phyloP scores from a whole-genome alignment of 2,888 invertebrate species.

The Prosopocoilus inquinatus region DNA sequence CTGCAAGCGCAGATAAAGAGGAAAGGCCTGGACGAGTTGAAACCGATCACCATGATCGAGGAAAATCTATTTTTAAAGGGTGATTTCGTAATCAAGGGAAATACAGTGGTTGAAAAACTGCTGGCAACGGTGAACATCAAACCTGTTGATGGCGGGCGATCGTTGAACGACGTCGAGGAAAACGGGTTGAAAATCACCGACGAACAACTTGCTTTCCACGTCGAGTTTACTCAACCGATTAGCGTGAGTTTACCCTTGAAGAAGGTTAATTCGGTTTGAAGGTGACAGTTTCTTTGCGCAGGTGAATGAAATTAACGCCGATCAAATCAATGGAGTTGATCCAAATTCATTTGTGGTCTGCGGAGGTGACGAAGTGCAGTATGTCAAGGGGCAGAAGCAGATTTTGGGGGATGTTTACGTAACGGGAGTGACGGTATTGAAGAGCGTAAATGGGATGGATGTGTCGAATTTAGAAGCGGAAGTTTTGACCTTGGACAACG shows the following conservation, averaged over 20 bases:
- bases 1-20: slow-evolving; percentile 52
- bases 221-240: slow-evolving; percentile 44
- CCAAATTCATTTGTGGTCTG: slow-evolving; percentile 48
- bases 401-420: slow-evolving; percentile 50
- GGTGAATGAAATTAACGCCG: slow-evolving; percentile 46
- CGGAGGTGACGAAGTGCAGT: slow-evolving; percentile 46
- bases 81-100: slow-evolving; percentile 49
- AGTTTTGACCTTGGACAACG: slow-evolving; percentile 47
- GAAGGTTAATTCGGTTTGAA: not conserved
- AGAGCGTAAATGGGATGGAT: slow-evolving; percentile 52
- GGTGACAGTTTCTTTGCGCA: slow-evolving; percentile 19
- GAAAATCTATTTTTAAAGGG: slow-evolving; percentile 49
- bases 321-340: slow-evolving; percentile 51
- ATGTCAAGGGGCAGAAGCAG: slow-evolving; percentile 53
- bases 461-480: slow-evolving; percentile 47
- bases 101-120: slow-evolving; percentile 50
- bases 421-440: slow-evolving; percentile 46
- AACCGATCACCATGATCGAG: slow-evolving; percentile 49
- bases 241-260: slow-evolving; percentile 36
- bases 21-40: slow-evolving; percentile 45
- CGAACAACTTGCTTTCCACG: slow-evolving; percentile 40
- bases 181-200: slow-evolving; percentile 43
- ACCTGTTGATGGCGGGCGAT: slow-evolving; percentile 30
- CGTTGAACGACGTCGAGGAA: slow-evolving; percentile 41
- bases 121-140: slow-evolving; percentile 45